Base-by-base conservation (phyloP, 1,140 invertebrate species). In the Pseudobourletiella spinata region DNA sequence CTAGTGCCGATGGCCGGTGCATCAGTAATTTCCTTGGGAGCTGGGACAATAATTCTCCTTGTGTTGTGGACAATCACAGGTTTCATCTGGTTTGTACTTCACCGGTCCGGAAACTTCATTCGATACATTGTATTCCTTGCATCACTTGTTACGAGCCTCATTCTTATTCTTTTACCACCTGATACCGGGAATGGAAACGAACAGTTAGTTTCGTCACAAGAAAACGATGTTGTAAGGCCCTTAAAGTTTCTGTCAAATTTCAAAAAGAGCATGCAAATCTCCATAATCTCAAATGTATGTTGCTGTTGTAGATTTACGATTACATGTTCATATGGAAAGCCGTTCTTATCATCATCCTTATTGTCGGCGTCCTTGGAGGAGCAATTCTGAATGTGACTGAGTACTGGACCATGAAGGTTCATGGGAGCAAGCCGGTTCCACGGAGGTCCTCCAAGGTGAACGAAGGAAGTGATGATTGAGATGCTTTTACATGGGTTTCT, bases 271-370 rank as follows among this genome's bases (percentile, higher is more conserved):
- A 8, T 26, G 15, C 11, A 11, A 30, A 35, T 55, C 4, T 18
- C 18, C 22, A 11, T 55, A 11, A 35, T 39, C 24, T n/a, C 18
- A 3, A 14, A 32, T 59, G 6, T 30, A 3, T 59, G 20, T 18
- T 32, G 11, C 39, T 32, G 46, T 46, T 57, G 16, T 24, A 63
- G 61, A 18, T 58, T 8, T 63, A 63, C 46, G 61, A 63, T 32
- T 63, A 58, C 22, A 39, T 58, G 44, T 63, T 63, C 46, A 58
- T 63, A n/a, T 58, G 61, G 56, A 63, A 26, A 30, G 61, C 44
- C 1, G 20, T 58, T 14, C 28, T 63, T 3, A 63, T 63, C 1
- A 25, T 54, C 20, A 18, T 63, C 15, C 29, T 63, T 1, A 51
- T 32, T 20, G 28, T 58, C 14, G 30, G 61, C 28, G 8, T 63